These are phyloP conservation scores for Mythimna impura DNA, from an alignment of 2,888 invertebrate species.

Conservation along the genomic window DNA sequence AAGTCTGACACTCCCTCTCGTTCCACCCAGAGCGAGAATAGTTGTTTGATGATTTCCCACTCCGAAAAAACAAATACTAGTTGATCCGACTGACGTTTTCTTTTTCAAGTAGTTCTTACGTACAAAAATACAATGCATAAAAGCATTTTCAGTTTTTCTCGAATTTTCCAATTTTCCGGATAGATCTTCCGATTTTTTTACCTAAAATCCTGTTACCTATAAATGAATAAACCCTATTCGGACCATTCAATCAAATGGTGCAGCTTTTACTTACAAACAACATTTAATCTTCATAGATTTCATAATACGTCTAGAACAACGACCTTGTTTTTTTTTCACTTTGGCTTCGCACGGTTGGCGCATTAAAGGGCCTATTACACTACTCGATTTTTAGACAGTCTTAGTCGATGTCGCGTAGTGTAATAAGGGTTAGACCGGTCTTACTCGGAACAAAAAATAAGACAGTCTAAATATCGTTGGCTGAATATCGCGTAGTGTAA, in stretches of 20 bases:
- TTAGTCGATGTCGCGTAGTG: too few relatives aligned
- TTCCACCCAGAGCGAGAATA: too few relatives aligned
- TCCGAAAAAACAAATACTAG: not conserved
- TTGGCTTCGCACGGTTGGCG: too few relatives aligned
- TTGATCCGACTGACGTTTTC: not conserved
- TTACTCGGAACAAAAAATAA: too few relatives aligned
- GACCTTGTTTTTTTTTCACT: not conserved
- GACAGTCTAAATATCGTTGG: too few relatives aligned
- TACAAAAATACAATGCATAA: not conserved
- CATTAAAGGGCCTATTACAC: too few relatives aligned
- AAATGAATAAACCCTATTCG: not conserved
- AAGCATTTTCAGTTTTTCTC: not conserved
- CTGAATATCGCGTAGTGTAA: too few relatives aligned
- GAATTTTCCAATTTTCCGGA: not conserved
- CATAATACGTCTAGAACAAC: not conserved
- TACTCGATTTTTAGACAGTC: too few relatives aligned
- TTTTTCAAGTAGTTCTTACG: not conserved
- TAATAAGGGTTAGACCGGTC: too few relatives aligned
- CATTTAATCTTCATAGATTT: not conserved
- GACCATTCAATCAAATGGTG: not conserved
- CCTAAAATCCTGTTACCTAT: not conserved
- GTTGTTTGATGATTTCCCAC: too few relatives aligned
- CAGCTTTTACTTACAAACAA: not conserved
- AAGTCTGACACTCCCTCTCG: too few relatives aligned
- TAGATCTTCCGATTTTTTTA: not conserved